A percentile compares a stretch with the other conserved stretches of the same genome.
These are phyloP conservation scores for Rhagoletis zephyria DNA, from an alignment of 1,140 invertebrate species.

Conservation along the genomic window DNA sequence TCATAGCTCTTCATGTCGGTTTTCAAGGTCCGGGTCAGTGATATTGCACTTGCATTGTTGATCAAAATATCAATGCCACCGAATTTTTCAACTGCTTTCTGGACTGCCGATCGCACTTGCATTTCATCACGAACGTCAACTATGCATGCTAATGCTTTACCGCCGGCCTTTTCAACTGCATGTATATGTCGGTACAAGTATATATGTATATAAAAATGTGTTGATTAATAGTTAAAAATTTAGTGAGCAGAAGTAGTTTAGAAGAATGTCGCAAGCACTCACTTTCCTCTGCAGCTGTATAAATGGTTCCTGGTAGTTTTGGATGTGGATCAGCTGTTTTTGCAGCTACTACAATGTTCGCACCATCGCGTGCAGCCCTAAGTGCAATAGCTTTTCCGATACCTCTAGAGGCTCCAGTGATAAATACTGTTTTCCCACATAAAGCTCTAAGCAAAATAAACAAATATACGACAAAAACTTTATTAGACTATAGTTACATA, in stretches of 20 bases:
- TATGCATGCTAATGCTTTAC: conserved; percentile 91
- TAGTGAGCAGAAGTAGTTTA: neutral
- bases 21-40: conserved; percentile 86
- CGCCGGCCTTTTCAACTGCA: conserved; percentile 90
- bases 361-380: conserved; percentile 93
- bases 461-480: neutral
- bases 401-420: conserved; percentile 97
- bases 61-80: conserved; percentile 96
- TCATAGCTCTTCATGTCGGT: conserved; percentile 98
- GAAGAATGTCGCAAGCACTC: conserved; percentile 64
- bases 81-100: conserved; percentile 90
- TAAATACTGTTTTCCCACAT: conserved; percentile 91
- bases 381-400: conserved; percentile 97
- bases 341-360: conserved; percentile 94
- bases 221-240: neutral
- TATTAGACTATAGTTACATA: neutral
- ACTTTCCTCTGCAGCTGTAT: conserved; percentile 96
- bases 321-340: conserved; percentile 96
- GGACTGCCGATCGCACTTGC: conserved; percentile 86
- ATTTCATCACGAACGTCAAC: conserved; percentile 93
- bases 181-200: neutral
- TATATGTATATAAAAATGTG: conserved; percentile 55
- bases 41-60: conserved; percentile 98
- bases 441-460: conserved; percentile 78
- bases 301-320: conserved; percentile 98